phyloP scores from a whole-genome alignment of 2,113 vertebrate species.

The Platysteira castanea region DNA sequence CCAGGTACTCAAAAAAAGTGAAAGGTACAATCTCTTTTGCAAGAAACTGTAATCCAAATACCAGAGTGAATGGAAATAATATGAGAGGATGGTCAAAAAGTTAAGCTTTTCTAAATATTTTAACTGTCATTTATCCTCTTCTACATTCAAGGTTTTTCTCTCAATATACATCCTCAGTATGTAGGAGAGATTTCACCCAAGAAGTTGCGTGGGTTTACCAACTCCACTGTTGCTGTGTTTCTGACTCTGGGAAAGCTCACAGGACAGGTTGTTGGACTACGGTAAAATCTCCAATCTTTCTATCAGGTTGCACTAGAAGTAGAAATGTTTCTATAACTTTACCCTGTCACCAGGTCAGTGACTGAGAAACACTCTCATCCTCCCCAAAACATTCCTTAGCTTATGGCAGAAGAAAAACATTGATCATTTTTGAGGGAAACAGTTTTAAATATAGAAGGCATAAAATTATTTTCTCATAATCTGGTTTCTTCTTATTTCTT shows the following conservation, averaged over 20 bases:
- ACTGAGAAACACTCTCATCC: neutral
- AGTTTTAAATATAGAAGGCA: neutral
- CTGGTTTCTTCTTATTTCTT: neutral
- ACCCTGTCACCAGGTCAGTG: neutral
- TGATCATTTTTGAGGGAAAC: neutral
- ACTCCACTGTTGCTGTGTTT: constrained; percentile 70
- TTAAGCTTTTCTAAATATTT: neutral
- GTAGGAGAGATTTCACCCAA: constrained; percentile 79
- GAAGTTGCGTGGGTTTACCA: constrained; percentile 76
- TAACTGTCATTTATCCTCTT: neutral
- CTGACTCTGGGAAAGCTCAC: constrained; percentile 75
- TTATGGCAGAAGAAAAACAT: neutral
- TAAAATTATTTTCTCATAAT: neutral
- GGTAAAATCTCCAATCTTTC: constrained; percentile 51
- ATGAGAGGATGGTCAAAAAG: neutral
- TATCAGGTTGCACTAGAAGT: neutral
- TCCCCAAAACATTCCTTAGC: neutral
- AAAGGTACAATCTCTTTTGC: neutral
- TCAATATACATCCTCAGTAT: constrained; percentile 78
- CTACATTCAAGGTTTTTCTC: constrained; percentile 65
- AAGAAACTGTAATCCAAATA: neutral
- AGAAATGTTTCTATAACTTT: neutral
- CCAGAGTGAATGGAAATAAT: neutral
- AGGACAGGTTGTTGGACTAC: constrained; percentile 77
- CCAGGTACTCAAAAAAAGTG: neutral